Evolutionary conservation across 2,888 invertebrate species (phyloP), one percentile per base, ranked within the genome.

Genomic region (Chalcosyrphus nemorum): DNA sequence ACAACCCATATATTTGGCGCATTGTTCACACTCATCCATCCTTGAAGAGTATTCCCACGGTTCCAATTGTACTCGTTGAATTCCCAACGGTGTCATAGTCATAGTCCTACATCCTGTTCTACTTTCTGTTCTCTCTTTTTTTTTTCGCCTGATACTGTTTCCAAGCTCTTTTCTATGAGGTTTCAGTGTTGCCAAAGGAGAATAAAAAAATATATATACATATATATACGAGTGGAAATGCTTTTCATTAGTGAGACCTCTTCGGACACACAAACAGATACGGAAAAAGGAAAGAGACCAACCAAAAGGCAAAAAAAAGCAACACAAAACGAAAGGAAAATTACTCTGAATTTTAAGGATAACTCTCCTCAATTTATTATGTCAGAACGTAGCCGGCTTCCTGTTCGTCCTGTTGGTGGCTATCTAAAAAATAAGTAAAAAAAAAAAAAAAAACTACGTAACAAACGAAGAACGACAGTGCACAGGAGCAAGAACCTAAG

Each of bases 351-450:
- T 68, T 68, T 74, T 68, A 61, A 74, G 82, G 82, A 82, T 72
- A 82, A 74, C 77, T 82, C 68, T 61, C 54, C 56, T 68, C 66
- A 59, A 82, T 82, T 82, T 78, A 82, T 82, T 82, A 72, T 82
- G 59, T 56, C 82, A 63, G 61, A 74, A 56, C 61, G 72, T 54
- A 35, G 72, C 43, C 21, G 52, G 43, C 50, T 71, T 66, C 59
- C 81, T 77, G 71, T 29, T 65, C n/a, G 24, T n/a, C n/a, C n/a
- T n/a, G n/a, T 19, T 19, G 72, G 24, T 47, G 59, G 21, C 54
- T 72, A 59, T 80, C 32, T 19, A 27, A 13, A 4, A 17, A n/a
- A 41, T 0, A n/a, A n/a, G n/a, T n/a, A 2, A 29, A 2, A 29
- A 41, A 43, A 32, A 35, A 4, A 6, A 13, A 15, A 68, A 68